phyloP scores from a whole-genome alignment of 2,888 invertebrate species.

The Pyrrhia umbra region DNA sequence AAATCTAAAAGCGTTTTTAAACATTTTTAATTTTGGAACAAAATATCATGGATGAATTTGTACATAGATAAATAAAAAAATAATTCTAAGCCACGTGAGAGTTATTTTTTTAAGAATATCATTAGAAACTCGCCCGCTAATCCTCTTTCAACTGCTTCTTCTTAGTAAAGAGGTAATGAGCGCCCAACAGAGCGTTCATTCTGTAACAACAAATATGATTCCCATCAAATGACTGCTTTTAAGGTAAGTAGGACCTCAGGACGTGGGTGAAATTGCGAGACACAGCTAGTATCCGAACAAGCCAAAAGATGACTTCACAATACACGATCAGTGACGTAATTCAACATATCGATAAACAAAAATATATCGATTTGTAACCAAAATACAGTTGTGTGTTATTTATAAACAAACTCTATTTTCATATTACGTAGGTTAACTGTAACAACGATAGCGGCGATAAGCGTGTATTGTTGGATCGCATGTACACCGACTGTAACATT shows the following conservation, averaged over 20 bases:
- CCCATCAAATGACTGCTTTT: slow-evolving; percentile 13
- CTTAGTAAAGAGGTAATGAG: slow-evolving; percentile 82
- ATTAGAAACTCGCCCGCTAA: slow-evolving; percentile 61
- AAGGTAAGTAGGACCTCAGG: background rate
- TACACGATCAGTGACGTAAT: too few species aligned
- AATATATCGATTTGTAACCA: background rate
- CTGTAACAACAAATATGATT: slow-evolving; percentile 76
- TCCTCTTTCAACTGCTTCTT: slow-evolving; percentile 75
- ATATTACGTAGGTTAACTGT: background rate
- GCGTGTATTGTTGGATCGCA: slow-evolving; percentile 34
- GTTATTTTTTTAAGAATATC: slow-evolving; percentile 50
- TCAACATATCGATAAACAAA: background rate
- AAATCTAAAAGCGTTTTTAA: slow-evolving; percentile 60
- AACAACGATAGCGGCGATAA: slow-evolving; percentile 16
- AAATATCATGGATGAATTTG: slow-evolving; percentile 57
- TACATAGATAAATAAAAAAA: slow-evolving; percentile 66
- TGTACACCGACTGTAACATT: slow-evolving; percentile 20
- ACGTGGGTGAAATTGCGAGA: too few species aligned
- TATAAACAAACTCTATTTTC: slow-evolving; percentile 4
- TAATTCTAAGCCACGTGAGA: slow-evolving; percentile 59
- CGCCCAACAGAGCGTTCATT: slow-evolving; percentile 81
- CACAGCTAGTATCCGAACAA: too few species aligned
- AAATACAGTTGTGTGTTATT: slow-evolving; percentile 6
- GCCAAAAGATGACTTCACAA: too few species aligned
- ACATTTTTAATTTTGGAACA: slow-evolving; percentile 56